Conservation (phyloP, 2,888 invertebrate species). For the Erebia aethiops region DNA sequence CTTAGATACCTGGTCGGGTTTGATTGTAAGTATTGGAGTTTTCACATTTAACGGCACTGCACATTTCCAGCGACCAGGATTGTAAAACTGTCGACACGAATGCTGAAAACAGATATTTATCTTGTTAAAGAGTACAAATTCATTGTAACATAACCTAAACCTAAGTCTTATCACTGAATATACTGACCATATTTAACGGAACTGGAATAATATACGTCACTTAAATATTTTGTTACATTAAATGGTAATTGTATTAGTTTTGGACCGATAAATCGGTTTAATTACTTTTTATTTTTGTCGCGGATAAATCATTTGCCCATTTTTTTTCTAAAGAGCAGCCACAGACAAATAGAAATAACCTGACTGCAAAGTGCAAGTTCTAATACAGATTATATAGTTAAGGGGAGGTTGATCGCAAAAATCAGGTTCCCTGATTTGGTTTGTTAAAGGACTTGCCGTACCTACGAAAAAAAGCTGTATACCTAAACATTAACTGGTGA, state of each 20-base stretch:
- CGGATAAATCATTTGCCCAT: slow-evolving; percentile 44
- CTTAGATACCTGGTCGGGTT: slow-evolving; percentile 64
- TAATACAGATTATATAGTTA: background rate
- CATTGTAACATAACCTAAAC: slow-evolving; percentile 62
- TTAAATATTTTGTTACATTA: slow-evolving; percentile 42
- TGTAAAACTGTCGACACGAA: slow-evolving; percentile 74
- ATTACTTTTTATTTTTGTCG: slow-evolving; percentile 51
- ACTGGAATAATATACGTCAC: slow-evolving; percentile 28
- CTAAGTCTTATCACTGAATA: slow-evolving; percentile 18
- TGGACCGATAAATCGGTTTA: slow-evolving; percentile 52
- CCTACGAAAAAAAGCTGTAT: too few relatives aligned
- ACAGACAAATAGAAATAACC: slow-evolving; percentile 48
- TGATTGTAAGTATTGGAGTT: slow-evolving; percentile 56
- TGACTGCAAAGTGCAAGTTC: background rate
- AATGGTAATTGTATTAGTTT: slow-evolving; percentile 17
- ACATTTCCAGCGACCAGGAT: slow-evolving; percentile 75
- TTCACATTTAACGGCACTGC: slow-evolving; percentile 66
- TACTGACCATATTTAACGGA: slow-evolving; percentile 43
- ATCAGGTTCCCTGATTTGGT: too few relatives aligned
- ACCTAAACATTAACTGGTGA: too few relatives aligned
- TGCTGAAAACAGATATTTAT: slow-evolving; percentile 63
- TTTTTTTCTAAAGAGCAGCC: slow-evolving; percentile 32
- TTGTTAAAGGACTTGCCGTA: too few relatives aligned
- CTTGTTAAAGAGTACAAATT: slow-evolving; percentile 36
- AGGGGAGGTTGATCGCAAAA: background rate